Percentiles rank a stretch among this genome's conserved stretches.
phyloP scores from a whole-genome alignment of 2,888 invertebrate genomes.

The Deroplatys truncata region DNA sequence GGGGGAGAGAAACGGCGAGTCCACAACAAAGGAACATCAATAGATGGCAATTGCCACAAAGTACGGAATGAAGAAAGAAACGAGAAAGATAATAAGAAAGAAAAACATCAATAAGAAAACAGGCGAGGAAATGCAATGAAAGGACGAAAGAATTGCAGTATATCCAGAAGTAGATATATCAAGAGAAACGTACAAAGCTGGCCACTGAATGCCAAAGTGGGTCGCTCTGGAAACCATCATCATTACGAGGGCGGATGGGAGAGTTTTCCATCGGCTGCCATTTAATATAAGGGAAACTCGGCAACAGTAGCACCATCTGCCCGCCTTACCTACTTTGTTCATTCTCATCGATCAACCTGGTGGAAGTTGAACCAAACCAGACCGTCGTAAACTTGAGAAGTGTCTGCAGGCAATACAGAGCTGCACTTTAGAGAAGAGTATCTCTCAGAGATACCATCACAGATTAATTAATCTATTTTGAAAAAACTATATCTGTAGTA shows the following conservation, averaged over 20 bases:
- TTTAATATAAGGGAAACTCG: not conserved
- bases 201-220: not conserved
- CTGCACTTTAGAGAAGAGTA: not conserved
- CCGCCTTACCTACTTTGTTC: not conserved
- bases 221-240: not conserved
- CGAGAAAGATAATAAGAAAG: not conserved
- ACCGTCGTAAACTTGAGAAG: not conserved
- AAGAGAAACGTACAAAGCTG: not conserved
- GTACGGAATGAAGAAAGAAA: not conserved
- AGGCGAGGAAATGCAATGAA: not conserved
- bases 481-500: too few relatives aligned
- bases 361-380: not conserved
- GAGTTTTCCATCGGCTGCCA: not conserved
- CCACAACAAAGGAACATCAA: not conserved
- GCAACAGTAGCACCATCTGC: not conserved
- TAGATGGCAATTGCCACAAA: not conserved
- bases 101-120: not conserved
- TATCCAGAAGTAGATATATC: not conserved
- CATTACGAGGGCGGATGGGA: not conserved
- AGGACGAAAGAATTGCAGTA: not conserved
- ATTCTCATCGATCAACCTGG: not conserved
- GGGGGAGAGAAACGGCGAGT: not conserved
- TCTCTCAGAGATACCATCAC: not conserved
- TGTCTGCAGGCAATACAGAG: not conserved
- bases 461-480: not conserved